phyloP scores from a whole-genome alignment of 2,888 invertebrate species.

The Noctua fimbriata region DNA sequence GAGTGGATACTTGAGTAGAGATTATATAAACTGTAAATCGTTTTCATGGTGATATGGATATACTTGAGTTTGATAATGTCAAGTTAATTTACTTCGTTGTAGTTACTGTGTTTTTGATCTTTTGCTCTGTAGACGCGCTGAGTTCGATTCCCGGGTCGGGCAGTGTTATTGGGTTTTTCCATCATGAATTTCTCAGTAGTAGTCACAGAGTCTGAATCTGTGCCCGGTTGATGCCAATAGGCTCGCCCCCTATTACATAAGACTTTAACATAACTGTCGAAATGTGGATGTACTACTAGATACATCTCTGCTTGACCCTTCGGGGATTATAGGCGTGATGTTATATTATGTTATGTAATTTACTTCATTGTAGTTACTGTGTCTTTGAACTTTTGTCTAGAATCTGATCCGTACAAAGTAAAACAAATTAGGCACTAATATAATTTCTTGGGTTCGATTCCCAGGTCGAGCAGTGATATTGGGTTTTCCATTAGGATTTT shows the following conservation, averaged over 20 bases:
- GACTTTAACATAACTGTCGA: too few species aligned
- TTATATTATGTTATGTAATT: neutral
- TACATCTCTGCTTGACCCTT: too few species aligned
- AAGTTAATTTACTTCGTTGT: neutral
- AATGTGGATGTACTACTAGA: too few species aligned
- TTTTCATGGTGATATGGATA: constrained; percentile 15
- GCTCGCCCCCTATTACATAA: too few species aligned
- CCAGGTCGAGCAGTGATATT: neutral
- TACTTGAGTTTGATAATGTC: neutral
- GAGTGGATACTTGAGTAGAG: constrained; percentile 21
- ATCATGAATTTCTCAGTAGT: too few species aligned
- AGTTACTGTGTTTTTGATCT: neutral
- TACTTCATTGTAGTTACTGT: neutral
- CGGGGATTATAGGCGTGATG: too few species aligned
- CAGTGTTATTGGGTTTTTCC: too few species aligned
- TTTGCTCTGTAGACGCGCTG: neutral
- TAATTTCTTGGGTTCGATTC: neutral
- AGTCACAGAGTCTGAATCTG: too few species aligned
- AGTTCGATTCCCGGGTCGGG: too few species aligned
- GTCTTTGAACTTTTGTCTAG: neutral
- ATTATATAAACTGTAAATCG: constrained; percentile 32
- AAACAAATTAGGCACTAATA: neutral
- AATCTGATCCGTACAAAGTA: neutral
- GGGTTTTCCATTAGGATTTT: too few species aligned
- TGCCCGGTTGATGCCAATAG: too few species aligned